A percentile compares a stretch with the other conserved stretches of the same genome.
These are phyloP conservation scores for Catharus ustulatus DNA, from an alignment of 2,797 vertebrate genomes.

Conservation along the genomic window DNA sequence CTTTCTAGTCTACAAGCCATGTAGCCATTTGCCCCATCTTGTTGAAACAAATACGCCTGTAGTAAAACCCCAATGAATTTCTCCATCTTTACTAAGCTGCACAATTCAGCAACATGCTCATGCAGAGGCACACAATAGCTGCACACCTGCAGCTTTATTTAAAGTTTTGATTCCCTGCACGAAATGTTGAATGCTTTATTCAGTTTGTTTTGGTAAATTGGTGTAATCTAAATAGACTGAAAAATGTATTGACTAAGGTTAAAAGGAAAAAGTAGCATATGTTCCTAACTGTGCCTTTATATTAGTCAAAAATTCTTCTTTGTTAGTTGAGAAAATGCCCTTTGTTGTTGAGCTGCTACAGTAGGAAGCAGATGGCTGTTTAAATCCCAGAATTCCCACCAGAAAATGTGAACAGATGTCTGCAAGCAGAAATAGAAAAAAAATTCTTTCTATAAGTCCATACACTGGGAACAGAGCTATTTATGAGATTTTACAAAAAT, in stretches of 20 bases:
- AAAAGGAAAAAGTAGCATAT: conserved; percentile 34
- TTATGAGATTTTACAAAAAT: conserved; percentile 43
- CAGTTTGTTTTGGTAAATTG: not conserved
- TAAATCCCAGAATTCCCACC: conserved; percentile 68
- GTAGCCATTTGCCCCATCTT: accelerated
- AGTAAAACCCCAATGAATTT: not conserved
- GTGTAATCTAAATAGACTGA: not conserved
- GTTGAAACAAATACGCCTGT: not conserved
- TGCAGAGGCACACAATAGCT: not conserved
- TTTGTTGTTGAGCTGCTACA: conserved; percentile 57
- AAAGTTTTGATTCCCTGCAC: not conserved
- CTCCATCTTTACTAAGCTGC: not conserved
- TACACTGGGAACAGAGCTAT: not conserved
- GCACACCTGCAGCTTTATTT: not conserved
- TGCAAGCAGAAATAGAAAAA: conserved; percentile 50
- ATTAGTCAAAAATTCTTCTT: conserved; percentile 45
- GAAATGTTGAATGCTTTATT: not conserved
- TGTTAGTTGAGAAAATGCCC: conserved; percentile 44
- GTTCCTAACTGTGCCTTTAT: conserved; percentile 24
- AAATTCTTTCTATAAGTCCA: not conserved
- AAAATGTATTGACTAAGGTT: conserved; percentile 41
- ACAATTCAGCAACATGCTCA: not conserved
- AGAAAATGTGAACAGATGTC: conserved; percentile 68
- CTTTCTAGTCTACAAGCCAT: not conserved
- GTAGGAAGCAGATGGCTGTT: conserved; percentile 64